A percentile compares a stretch with the other conserved stretches of the same genome.
Conservation (phyloP, 2,113 vertebrate species). For the Heliornis fulica region DNA sequence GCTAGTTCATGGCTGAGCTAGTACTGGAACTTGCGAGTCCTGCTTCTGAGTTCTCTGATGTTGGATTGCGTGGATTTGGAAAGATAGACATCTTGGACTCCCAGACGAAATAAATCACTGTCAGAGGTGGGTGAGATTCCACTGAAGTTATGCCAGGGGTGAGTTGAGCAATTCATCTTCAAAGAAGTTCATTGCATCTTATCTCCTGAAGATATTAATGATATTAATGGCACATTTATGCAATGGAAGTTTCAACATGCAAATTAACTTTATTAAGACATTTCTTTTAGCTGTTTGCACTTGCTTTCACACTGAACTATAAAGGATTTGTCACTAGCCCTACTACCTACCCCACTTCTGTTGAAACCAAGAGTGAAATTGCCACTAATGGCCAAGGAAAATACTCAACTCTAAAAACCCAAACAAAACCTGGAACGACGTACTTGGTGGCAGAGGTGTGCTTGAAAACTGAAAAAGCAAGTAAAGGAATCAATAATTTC, state of each 20-base stretch:
- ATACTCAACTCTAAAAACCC: background rate
- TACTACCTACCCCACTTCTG: background rate
- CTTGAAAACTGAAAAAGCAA: background rate
- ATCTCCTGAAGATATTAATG: slow-evolving; percentile 57
- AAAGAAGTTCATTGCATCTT: slow-evolving; percentile 50
- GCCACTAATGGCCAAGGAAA: background rate
- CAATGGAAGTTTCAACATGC: slow-evolving; percentile 17
- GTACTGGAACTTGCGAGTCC: slow-evolving; percentile 59
- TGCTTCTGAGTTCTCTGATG: slow-evolving; percentile 55
- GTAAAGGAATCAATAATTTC: background rate
- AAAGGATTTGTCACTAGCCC: slow-evolving; percentile 9
- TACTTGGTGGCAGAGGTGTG: background rate
- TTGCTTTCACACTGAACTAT: slow-evolving; percentile 11
- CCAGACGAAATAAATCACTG: slow-evolving; percentile 58
- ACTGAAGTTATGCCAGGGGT: slow-evolving; percentile 51
- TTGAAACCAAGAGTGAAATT: slow-evolving; percentile 13
- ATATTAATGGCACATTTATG: slow-evolving; percentile 14
- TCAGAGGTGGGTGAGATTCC: slow-evolving; percentile 38
- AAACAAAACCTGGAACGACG: background rate
- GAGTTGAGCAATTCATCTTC: slow-evolving; percentile 64
- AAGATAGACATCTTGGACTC: slow-evolving; percentile 58
- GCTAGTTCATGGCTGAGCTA: slow-evolving; percentile 8
- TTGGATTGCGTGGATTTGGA: slow-evolving; percentile 6
- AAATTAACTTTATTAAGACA: slow-evolving; percentile 31
- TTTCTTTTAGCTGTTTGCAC: slow-evolving; percentile 20